These are phyloP conservation scores for Penaeus chinensis DNA, from an alignment of 1,140 invertebrate species.

Conservation along the genomic window DNA sequence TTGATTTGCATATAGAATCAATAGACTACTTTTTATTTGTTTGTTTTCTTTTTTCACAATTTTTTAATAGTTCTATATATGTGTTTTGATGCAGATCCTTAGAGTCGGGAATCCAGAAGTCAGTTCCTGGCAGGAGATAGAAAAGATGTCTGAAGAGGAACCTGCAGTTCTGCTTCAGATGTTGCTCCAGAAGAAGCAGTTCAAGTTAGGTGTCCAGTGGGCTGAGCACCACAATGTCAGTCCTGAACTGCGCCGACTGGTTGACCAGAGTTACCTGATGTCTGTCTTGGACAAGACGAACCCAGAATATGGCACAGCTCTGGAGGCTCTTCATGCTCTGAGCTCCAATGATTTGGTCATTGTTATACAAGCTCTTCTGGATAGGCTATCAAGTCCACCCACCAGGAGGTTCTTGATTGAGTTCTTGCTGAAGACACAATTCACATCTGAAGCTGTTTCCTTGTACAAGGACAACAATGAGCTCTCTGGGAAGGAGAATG, in stretches of 20 bases:
- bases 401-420: constrained; percentile 46
- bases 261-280: constrained; percentile 54
- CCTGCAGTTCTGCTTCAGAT: constrained; percentile 33
- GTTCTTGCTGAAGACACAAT: constrained; percentile 33
- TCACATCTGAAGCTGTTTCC: background rate
- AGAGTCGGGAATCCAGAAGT: constrained; percentile 5
- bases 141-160: constrained; percentile 21
- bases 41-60: no score
- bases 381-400: constrained; percentile 38
- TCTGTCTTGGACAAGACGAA: constrained; percentile 41
- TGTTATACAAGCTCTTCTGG: constrained; percentile 11
- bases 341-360: constrained; percentile 10
- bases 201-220: constrained; percentile 44
- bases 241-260: constrained; percentile 22
- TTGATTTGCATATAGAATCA: no score
- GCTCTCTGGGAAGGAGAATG: background rate
- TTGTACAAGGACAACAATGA: background rate
- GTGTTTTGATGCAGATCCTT: constrained; percentile 35
- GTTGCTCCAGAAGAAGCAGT: constrained; percentile 44
- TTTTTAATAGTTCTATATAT: background rate
- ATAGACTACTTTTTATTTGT: no score
- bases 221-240: constrained; percentile 30
- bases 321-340: constrained; percentile 26
- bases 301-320: constrained; percentile 38
- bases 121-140: constrained; percentile 41